Percentiles rank a stretch among this genome's conserved stretches.
Conservation (phyloP, 1,140 invertebrate genomes). For the Acromyrmex charruanus region DNA sequence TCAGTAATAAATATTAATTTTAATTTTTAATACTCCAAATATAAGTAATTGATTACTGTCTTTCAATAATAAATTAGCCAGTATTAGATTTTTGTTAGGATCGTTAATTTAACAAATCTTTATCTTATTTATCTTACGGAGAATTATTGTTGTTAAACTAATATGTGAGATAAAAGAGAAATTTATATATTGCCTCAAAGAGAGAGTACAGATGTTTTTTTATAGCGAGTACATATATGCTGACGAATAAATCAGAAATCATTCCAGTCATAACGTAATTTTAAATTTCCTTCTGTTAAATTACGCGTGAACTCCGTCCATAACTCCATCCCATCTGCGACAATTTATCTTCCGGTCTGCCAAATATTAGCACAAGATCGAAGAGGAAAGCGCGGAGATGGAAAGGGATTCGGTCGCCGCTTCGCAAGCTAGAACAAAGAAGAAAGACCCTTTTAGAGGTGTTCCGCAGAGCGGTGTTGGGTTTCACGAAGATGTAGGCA, state of each 20-base stretch:
- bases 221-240: background rate
- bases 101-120: background rate
- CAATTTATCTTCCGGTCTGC: background rate
- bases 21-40: too few species aligned
- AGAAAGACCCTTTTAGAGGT: background rate
- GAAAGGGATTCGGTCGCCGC: background rate
- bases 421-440: slow-evolving; percentile 1
- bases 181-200: background rate
- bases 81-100: too few species aligned
- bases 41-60: too few species aligned
- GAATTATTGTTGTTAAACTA: background rate
- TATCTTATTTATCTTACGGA: background rate
- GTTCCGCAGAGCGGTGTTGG: background rate
- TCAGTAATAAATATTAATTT: too few species aligned
- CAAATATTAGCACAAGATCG: slow-evolving; percentile 38
- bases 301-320: background rate
- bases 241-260: background rate
- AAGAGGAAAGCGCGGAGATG: background rate
- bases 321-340: background rate
- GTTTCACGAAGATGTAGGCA: background rate
- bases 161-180: background rate
- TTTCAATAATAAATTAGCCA: too few species aligned
- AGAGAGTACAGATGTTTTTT: background rate
- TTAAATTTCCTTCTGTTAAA: background rate
- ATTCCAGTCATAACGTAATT: background rate